These are phyloP conservation scores for Cydia fagiglandana DNA, from an alignment of 1,140 invertebrate genomes.

Conservation along the genomic window DNA sequence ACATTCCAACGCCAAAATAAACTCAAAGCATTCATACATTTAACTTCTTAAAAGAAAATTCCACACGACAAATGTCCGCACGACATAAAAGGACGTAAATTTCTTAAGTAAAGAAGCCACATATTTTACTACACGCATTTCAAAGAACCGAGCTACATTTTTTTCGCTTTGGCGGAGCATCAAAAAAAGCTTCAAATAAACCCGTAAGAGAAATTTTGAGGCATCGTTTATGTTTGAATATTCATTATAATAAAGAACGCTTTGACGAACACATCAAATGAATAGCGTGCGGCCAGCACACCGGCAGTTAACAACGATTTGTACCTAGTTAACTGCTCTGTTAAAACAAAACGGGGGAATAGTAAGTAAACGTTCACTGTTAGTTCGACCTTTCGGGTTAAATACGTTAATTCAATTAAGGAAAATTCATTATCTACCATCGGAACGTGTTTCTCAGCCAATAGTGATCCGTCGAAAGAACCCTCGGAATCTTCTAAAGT, in stretches of 20 bases:
- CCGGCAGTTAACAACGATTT: background rate
- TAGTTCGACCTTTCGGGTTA: slow-evolving; percentile 44
- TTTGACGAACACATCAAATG: slow-evolving; percentile 25
- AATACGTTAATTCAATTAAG: slow-evolving; percentile 64
- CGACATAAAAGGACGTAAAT: slow-evolving; percentile 30
- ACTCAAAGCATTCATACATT: slow-evolving; percentile 35
- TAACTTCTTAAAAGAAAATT: slow-evolving; percentile 33
- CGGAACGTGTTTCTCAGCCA: slow-evolving; percentile 61
- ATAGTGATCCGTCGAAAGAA: slow-evolving; percentile 66
- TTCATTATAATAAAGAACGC: slow-evolving; percentile 35
- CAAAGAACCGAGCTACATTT: slow-evolving; percentile 37
- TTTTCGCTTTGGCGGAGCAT: slow-evolving; percentile 28
- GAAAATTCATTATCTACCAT: slow-evolving; percentile 64
- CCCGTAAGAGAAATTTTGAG: slow-evolving; percentile 12
- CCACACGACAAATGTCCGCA: slow-evolving; percentile 28
- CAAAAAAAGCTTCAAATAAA: slow-evolving; percentile 28
- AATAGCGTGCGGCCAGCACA: slow-evolving; percentile 9
- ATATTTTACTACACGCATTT: slow-evolving; percentile 37
- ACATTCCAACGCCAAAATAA: slow-evolving; percentile 44
- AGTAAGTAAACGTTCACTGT: slow-evolving; percentile 47
- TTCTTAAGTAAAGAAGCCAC: slow-evolving; percentile 35
- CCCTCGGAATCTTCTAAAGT: slow-evolving; percentile 59
- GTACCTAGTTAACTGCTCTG: slow-evolving; percentile 24
- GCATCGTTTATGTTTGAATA: slow-evolving; percentile 32
- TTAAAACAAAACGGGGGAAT: slow-evolving; percentile 26